phyloP scores from a whole-genome alignment of 2,888 invertebrate genomes.

The Adelphocoris suturalis region DNA sequence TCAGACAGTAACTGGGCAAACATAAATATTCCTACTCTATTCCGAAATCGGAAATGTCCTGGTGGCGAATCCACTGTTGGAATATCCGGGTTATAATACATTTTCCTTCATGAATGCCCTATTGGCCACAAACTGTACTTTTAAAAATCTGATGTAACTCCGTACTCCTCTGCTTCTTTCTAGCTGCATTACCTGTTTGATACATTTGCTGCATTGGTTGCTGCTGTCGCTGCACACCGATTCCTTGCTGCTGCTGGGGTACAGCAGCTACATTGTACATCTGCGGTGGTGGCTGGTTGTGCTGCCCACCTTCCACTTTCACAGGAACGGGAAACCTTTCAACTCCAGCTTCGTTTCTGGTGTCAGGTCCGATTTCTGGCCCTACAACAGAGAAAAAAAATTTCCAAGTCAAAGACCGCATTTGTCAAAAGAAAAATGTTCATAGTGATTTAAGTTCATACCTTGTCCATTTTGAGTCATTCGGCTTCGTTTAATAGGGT shows the following conservation, averaged over 20 bases:
- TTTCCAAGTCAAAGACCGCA: not conserved
- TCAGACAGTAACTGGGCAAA: too few species aligned
- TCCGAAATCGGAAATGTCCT: too few species aligned
- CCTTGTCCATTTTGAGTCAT: slow-evolving; percentile 59
- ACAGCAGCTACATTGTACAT: slow-evolving; percentile 57
- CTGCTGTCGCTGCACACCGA: slow-evolving; percentile 41
- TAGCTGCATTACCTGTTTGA: slow-evolving; percentile 40
- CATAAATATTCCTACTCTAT: too few species aligned
- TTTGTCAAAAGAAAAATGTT: too few species aligned
- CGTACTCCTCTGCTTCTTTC: too few species aligned
- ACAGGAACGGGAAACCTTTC: slow-evolving; percentile 27
- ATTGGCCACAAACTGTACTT: too few species aligned
- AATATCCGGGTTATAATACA: too few species aligned
- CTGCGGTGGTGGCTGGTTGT: slow-evolving; percentile 12
- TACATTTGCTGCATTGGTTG: slow-evolving; percentile 60
- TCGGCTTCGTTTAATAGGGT: slow-evolving; percentile 35
- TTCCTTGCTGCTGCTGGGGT: slow-evolving; percentile 57
- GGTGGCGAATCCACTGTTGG: too few species aligned
- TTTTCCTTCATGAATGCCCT: too few species aligned
- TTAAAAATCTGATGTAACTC: too few species aligned
- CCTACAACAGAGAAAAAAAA: not conserved
- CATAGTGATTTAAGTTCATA: not conserved
- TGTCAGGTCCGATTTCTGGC: slow-evolving; percentile 5
- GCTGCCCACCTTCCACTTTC: slow-evolving; percentile 51
- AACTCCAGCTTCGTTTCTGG: slow-evolving; percentile 30